Conservation (phyloP, 2,888 invertebrate genomes). For the Andrena dorsata region DNA sequence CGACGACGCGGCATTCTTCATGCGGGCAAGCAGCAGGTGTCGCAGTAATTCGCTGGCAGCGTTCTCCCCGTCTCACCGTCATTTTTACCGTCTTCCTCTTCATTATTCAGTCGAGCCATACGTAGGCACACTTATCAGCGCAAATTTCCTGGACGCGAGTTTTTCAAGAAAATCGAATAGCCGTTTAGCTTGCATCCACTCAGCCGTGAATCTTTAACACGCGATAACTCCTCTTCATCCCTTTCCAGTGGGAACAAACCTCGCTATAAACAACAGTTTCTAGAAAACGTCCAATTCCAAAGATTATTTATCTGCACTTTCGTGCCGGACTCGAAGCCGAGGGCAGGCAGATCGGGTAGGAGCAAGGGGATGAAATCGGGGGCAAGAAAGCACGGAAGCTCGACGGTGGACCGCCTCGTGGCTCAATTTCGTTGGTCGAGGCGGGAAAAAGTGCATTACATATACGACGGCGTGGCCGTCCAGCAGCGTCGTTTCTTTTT, state of each 20-base stretch:
- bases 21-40: constrained; percentile 55
- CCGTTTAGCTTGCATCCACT: background rate
- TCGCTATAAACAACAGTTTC: background rate
- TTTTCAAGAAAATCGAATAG: background rate
- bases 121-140: constrained; percentile 11
- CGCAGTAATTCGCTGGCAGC: constrained; percentile 40
- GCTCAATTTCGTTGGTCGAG: constrained; percentile 61
- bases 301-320: background rate
- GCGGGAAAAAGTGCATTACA: constrained; percentile 65
- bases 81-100: constrained; percentile 19
- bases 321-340: background rate
- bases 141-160: background rate
- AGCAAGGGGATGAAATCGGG: background rate
- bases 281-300: background rate
- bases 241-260: background rate
- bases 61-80: constrained; percentile 14
- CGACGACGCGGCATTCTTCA: constrained; percentile 4
- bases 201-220: background rate
- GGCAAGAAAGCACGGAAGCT: constrained; percentile 38
- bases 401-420: constrained; percentile 36
- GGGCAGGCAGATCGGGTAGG: background rate
- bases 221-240: background rate
- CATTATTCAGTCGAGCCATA: constrained; percentile 34
- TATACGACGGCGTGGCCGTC: constrained; percentile 61
- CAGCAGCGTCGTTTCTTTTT: constrained; percentile 54